These are phyloP conservation scores for Genyomyrus donnyi DNA, from an alignment of 2,113 vertebrate species.

Conservation along the genomic window DNA sequence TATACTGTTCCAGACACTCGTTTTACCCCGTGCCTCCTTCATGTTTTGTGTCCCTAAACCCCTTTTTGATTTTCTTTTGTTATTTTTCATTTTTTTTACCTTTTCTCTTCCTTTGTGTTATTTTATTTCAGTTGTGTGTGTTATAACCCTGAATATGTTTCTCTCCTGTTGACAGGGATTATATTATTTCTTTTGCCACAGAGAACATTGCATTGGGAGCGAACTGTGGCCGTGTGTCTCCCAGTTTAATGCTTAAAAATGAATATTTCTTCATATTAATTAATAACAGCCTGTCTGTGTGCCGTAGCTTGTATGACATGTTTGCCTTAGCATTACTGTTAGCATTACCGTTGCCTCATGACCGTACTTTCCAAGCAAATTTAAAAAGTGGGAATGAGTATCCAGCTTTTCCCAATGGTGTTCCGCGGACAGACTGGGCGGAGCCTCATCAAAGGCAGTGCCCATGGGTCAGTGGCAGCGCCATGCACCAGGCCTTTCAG, in stretches of 20 bases:
- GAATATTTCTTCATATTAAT: neutral
- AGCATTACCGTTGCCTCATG: neutral
- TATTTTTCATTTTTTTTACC: conserved; percentile 18
- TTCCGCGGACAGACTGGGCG: neutral
- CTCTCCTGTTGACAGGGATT: conserved; percentile 58
- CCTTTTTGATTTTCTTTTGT: conserved; percentile 42
- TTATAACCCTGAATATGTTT: conserved; percentile 47
- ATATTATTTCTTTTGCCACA: conserved; percentile 13
- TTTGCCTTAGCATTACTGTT: neutral
- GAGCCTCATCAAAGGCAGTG: neutral
- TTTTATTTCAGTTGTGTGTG: conserved; percentile 53
- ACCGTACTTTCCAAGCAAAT: neutral
- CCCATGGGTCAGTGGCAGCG: neutral
- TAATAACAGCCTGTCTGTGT: neutral
- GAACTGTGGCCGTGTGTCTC: neutral
- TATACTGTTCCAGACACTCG: conserved; percentile 75
- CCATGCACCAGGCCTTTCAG: neutral
- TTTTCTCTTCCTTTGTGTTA: conserved; percentile 36
- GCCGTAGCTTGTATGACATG: neutral
- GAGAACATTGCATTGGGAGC: neutral
- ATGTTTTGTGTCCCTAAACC: conserved; percentile 64
- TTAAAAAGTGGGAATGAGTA: neutral
- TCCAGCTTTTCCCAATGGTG: neutral
- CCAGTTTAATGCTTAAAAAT: neutral
- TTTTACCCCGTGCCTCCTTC: conserved; percentile 61